Evolutionary conservation across 2,113 vertebrate species (phyloP).

Genomic region (Seriola quinqueradiata): DNA sequence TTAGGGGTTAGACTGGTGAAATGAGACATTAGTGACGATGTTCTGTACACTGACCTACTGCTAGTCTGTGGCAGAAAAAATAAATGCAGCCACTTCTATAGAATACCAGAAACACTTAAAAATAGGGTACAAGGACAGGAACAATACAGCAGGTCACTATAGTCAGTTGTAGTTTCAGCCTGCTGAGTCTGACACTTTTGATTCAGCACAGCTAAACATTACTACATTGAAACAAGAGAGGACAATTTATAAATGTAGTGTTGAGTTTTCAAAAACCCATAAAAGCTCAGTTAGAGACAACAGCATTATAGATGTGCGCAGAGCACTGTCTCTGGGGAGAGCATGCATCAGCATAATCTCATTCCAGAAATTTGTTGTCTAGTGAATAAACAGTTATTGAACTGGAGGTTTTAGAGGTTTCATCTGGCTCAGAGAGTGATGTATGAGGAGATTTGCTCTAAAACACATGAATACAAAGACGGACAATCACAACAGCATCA

Average conservation of each 20-base stretch:
- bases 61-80: constrained; percentile 8
- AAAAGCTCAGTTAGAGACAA: constrained; percentile 5
- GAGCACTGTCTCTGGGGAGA: constrained; percentile 1
- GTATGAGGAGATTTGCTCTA: background rate
- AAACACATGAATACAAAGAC: constrained; percentile 21
- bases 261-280: constrained; percentile 22
- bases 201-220: constrained; percentile 16
- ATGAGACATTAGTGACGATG: constrained; percentile 39
- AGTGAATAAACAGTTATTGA: constrained; percentile 14
- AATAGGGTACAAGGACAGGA: constrained; percentile 5
- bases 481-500: constrained; percentile 28
- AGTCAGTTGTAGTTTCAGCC: constrained; percentile 10
- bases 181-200: constrained; percentile 11
- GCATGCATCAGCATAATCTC: constrained; percentile 36
- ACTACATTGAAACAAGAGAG: constrained; percentile 6
- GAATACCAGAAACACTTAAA: constrained; percentile 10
- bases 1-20: constrained; percentile 60
- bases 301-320: constrained; percentile 26
- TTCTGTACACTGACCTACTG: constrained; percentile 16
- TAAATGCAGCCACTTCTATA: constrained; percentile 17
- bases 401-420: constrained; percentile 15
- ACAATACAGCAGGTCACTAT: constrained; percentile 8
- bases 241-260: constrained; percentile 1
- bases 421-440: constrained; percentile 23
- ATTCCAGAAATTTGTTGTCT: constrained; percentile 19